These are phyloP conservation scores for Myodes glareolus DNA, from an alignment of 2,113 vertebrate genomes.

Conservation along the genomic window DNA sequence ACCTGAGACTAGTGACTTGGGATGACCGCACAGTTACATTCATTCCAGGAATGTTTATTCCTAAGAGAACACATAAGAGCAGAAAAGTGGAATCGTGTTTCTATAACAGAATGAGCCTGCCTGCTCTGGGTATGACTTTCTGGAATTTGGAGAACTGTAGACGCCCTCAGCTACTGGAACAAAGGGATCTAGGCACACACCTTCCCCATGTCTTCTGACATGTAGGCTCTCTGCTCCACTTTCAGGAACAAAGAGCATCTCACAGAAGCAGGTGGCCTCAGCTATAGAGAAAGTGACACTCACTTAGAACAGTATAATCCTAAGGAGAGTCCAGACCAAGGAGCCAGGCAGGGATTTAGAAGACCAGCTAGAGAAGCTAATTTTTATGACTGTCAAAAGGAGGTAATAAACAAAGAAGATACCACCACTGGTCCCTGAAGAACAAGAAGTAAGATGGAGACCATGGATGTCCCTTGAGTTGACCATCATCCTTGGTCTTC, in stretches of 20 bases:
- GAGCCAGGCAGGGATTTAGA: not conserved
- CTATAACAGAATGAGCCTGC: not conserved
- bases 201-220: too few relatives aligned
- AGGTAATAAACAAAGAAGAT: not conserved
- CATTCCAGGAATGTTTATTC: not conserved
- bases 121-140: not conserved
- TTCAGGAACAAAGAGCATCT: not conserved
- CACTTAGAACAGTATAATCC: rapidly evolving
- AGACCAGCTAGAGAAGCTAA: not conserved
- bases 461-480: not conserved
- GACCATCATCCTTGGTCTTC: not conserved
- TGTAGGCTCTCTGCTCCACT: not conserved
- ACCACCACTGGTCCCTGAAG: not conserved
- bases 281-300: not conserved
- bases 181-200: not conserved
- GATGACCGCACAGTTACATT: rapidly evolving
- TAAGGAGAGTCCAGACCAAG: not conserved
- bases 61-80: not conserved
- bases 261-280: not conserved
- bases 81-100: not conserved
- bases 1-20: not conserved
- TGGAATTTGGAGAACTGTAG: not conserved
- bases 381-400: not conserved
- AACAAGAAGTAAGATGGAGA: not conserved
- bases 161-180: not conserved